These are phyloP conservation scores for Sminthurides aquaticus DNA, from an alignment of 2,888 invertebrate genomes.

Conservation along the genomic window DNA sequence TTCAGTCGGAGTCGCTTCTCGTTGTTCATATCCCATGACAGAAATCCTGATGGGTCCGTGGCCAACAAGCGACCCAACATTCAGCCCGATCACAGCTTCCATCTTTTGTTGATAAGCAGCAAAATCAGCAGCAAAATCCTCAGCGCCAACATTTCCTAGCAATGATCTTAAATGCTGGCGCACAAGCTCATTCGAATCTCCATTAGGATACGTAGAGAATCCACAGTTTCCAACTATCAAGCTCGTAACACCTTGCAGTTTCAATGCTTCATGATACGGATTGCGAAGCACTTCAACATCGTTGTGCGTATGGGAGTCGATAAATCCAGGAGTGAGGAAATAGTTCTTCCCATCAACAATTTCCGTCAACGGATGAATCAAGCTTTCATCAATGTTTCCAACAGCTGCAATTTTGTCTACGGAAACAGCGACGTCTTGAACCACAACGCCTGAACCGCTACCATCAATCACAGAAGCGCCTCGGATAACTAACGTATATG, in stretches of 20 bases:
- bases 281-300: slow-evolving; percentile 34
- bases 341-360: slow-evolving; percentile 20
- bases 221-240: slow-evolving; percentile 41
- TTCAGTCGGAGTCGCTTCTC: slow-evolving; percentile 34
- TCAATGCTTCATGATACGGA: slow-evolving; percentile 32
- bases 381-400: slow-evolving; percentile 13
- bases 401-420: slow-evolving; percentile 24
- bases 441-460: slow-evolving; percentile 29
- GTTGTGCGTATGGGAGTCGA: slow-evolving; percentile 41
- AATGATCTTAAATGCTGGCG: slow-evolving; percentile 32
- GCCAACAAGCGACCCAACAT: slow-evolving; percentile 35
- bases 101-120: slow-evolving; percentile 17
- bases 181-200: slow-evolving; percentile 24
- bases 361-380: slow-evolving; percentile 14
- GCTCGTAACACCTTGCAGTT: slow-evolving; percentile 39
- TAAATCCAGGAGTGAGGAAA: slow-evolving; percentile 37
- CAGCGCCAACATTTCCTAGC: slow-evolving; percentile 25
- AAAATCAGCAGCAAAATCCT: slow-evolving; percentile 30
- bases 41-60: slow-evolving; percentile 40
- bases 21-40: slow-evolving; percentile 37
- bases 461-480: slow-evolving; percentile 38
- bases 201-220: slow-evolving; percentile 37
- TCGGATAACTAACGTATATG: slow-evolving; percentile 19
- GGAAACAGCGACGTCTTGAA: slow-evolving; percentile 25
- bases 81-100: slow-evolving; percentile 23